phyloP scores from a whole-genome alignment of 2,797 vertebrate genomes.

The Rhinophrynus dorsalis region DNA sequence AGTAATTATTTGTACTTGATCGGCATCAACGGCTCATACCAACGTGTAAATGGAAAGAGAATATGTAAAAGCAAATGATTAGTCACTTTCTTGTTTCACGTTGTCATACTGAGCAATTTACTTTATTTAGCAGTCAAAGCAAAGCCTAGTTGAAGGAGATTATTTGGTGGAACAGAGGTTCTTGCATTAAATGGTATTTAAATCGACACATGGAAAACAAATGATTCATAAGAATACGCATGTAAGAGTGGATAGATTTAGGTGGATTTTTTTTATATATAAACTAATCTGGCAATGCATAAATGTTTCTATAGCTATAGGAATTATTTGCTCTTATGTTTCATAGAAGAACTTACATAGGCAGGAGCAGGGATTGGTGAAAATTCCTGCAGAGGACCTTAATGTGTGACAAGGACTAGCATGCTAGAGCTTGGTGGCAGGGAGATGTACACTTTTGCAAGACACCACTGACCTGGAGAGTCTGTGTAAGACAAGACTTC shows the following conservation, averaged over 20 bases:
- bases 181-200: not conserved
- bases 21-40: constrained; percentile 30
- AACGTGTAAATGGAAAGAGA: constrained; percentile 48
- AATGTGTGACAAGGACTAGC: no score
- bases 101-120: constrained; percentile 28
- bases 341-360: no score
- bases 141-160: constrained; percentile 1
- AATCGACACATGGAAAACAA: not conserved
- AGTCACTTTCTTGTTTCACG: constrained; percentile 30
- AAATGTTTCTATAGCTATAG: no score
- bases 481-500: no score
- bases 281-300: no score
- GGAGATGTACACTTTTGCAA: no score
- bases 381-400: no score
- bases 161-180: not conserved
- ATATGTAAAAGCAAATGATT: constrained; percentile 45
- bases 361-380: no score
- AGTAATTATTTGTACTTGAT: constrained; percentile 46
- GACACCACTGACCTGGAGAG: no score
- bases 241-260: not conserved
- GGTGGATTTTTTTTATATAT: no score
- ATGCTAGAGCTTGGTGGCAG: no score
- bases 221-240: not conserved
- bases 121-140: constrained; percentile 27
- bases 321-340: no score